phyloP scores from a whole-genome alignment of 2,888 invertebrate genomes.

The Yponomeuta sedellus region DNA sequence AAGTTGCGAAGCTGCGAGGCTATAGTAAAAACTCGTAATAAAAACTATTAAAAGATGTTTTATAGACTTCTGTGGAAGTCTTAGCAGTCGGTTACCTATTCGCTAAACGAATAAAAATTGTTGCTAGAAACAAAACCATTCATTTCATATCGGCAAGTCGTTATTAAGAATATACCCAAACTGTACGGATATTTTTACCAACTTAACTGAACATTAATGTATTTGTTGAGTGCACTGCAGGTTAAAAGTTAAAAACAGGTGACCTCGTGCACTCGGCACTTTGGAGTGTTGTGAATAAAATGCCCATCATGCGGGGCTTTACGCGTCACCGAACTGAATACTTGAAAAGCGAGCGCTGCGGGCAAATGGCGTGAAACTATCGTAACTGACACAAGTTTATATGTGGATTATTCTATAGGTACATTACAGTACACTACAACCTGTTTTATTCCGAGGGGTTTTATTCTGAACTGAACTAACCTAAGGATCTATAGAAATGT shows the following conservation, averaged over 20 bases:
- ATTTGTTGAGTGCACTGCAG: constrained; percentile 5
- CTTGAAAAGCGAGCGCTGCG: background rate
- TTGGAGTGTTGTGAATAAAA: no score
- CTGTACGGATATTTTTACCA: background rate
- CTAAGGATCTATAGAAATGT: no score
- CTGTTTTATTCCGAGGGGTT: background rate
- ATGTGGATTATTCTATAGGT: background rate
- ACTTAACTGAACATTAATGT: constrained; percentile 6
- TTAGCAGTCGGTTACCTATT: background rate
- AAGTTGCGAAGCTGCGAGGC: constrained; percentile 6
- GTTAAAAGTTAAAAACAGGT: constrained; percentile 10
- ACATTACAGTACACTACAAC: constrained; percentile 4
- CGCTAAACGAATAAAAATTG: background rate
- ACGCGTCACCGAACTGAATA: constrained; percentile 7
- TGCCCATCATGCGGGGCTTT: background rate
- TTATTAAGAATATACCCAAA: background rate
- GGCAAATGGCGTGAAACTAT: constrained; percentile 11
- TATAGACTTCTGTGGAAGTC: background rate
- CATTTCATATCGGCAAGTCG: background rate
- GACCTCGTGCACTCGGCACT: background rate
- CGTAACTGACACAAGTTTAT: constrained; percentile 10
- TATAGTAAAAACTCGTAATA: background rate
- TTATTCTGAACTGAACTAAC: no score
- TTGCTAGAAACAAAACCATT: background rate
- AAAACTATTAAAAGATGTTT: constrained; percentile 2